These are phyloP conservation scores for Sarcoramphus papa DNA, from an alignment of 2,797 vertebrate genomes.

Conservation along the genomic window DNA sequence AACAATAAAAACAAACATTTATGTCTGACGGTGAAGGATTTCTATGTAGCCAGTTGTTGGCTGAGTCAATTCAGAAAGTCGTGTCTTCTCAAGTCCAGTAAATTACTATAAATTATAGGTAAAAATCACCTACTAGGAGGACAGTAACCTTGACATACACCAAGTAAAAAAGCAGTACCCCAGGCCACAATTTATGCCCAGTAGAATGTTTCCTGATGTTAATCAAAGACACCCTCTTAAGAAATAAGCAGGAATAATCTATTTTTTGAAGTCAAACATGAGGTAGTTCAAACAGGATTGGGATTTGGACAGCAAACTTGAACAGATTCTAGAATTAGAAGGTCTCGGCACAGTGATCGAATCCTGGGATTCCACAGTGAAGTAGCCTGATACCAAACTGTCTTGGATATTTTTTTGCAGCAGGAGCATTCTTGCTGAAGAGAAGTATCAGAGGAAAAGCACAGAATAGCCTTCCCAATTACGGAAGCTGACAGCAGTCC, in stretches of 20 bases:
- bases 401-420: neutral
- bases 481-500: neutral
- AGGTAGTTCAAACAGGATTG: neutral
- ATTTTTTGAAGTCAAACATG: neutral
- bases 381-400: neutral
- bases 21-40: neutral
- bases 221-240: neutral
- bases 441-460: neutral
- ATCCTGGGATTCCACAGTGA: neutral
- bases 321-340: neutral
- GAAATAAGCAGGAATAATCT: neutral
- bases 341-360: neutral
- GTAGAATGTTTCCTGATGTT: neutral
- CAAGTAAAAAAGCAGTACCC: neutral
- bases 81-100: neutral
- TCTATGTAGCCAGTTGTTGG: neutral
- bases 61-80: neutral
- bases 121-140: neutral
- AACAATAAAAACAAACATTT: neutral
- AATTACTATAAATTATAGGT: neutral
- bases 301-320: neutral
- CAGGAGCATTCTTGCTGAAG: neutral
- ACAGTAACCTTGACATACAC: neutral
- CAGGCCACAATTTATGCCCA: neutral
- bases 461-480: neutral